Evolutionary conservation across 2,888 invertebrate genomes (phyloP).

Genomic region (Sinhomidia bicolor): DNA sequence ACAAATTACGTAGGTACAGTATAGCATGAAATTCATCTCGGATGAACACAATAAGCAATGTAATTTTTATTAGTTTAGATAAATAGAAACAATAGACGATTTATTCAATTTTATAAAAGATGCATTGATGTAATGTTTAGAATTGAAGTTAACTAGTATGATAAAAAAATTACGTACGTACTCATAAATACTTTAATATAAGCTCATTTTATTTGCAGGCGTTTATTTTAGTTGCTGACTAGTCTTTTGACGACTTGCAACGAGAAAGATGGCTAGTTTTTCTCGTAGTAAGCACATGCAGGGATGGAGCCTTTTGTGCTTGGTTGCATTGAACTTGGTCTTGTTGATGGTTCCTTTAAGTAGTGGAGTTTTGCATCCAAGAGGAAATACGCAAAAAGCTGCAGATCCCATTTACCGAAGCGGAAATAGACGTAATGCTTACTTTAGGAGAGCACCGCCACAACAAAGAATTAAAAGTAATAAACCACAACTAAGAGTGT

Average conservation of each 20-base stretch:
- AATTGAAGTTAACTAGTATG: too few relatives aligned
- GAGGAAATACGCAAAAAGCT: constrained; percentile 38
- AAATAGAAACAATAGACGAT: too few relatives aligned
- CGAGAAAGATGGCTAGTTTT: constrained; percentile 12
- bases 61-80: too few relatives aligned
- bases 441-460: neutral
- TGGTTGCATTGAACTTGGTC: constrained; percentile 34
- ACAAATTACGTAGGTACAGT: too few relatives aligned
- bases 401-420: constrained; percentile 12
- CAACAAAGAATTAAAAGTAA: too few relatives aligned
- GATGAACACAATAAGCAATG: too few relatives aligned
- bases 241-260: neutral
- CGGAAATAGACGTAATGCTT: neutral
- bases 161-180: too few relatives aligned
- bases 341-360: neutral
- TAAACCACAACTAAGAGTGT: too few relatives aligned
- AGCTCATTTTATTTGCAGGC: neutral
- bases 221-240: neutral
- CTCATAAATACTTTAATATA: too few relatives aligned
- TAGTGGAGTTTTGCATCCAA: neutral
- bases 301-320: constrained; percentile 10
- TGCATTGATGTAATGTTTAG: too few relatives aligned
- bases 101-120: too few relatives aligned
- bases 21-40: too few relatives aligned
- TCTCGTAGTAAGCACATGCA: neutral